Evolutionary conservation across 2,113 vertebrate genomes (phyloP).

Genomic region (Struthidea cinerea): DNA sequence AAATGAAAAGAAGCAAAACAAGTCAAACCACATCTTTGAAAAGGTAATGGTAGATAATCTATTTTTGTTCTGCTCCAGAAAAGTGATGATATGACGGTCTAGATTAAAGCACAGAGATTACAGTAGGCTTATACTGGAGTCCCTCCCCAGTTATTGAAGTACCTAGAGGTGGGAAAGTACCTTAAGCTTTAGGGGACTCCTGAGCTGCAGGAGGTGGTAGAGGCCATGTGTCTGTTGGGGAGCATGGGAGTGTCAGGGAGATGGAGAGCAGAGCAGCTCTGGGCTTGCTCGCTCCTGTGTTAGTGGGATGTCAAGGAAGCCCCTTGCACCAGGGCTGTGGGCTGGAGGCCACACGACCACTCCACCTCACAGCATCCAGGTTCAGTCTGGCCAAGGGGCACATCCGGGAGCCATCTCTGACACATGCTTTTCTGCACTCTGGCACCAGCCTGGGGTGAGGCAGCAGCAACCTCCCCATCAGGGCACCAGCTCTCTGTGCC

Average conservation of each 20-base stretch:
- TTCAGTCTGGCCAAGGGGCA: fast-evolving
- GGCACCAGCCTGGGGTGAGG: neutral
- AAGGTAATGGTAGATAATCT: neutral
- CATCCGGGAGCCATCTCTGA: fast-evolving
- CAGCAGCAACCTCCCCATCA: neutral
- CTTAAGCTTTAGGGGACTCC: neutral
- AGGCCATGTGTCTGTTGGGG: neutral
- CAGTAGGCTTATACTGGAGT: neutral
- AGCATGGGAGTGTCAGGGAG: neutral
- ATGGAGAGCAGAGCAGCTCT: neutral
- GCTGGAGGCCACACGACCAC: neutral
- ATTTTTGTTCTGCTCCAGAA: neutral
- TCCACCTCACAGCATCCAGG: neutral
- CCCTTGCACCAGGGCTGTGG: neutral
- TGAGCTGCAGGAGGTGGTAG: neutral
- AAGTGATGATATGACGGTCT: neutral
- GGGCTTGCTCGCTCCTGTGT: neutral
- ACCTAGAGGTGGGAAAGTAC: neutral
- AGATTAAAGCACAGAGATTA: neutral
- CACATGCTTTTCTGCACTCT: neutral
- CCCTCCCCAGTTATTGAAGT: neutral
- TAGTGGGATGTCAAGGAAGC: neutral
- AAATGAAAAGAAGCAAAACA: neutral
- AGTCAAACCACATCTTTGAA: neutral
- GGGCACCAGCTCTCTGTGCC: neutral